Base-by-base conservation (phyloP, 92 coral and sea anemone genomes). In the Zoanthus sociatus region DNA sequence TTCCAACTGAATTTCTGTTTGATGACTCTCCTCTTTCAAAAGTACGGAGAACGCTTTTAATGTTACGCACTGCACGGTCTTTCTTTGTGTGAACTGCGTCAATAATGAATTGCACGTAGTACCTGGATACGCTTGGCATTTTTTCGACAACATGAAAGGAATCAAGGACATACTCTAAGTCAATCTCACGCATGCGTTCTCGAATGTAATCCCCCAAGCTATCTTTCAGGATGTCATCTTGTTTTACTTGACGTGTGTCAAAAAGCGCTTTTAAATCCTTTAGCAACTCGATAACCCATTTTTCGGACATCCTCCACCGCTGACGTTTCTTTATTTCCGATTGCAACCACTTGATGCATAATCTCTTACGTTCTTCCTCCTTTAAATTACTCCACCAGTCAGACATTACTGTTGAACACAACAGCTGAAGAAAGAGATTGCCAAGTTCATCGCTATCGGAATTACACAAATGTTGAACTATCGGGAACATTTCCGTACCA, bases 311-410 rank as follows among this genome's bases (percentile, higher is more conserved):
- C 26, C 81, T 76, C 21, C 46, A 53, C 1, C 0, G 0, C 1
- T 21, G 82, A 53, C 56, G 85, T 66, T 50, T 45, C 17, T 6
- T 81, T 18, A 47, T 18, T 51, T 5, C 18, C 0, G 74, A 44
- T 45, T 66, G 73, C 44, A 81, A 53, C 85, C 85, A 81, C 6
- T 55, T 42, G 16, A 18, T 66, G 63, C 85, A 81, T 46, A 81
- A 7, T 45, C 47, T 66, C 73, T 81, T n/a, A 17, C 61, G 85
- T 46, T 67, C 66, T 11, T 66, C 75, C 9, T 6, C 18, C 12
- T 0, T 4, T 0, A 81, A 11, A 16, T 30, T 31, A 16, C 58
- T 47, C 85, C 85, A 81, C 85, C 75, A 81, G 10, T 81, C 21
- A 7, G 58, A 18, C 20, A 81, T 18, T 17, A 47, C 2, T 64